These are phyloP conservation scores for Hippocampus kuda DNA, from an alignment of 2,797 vertebrate species.

Conservation along the genomic window DNA sequence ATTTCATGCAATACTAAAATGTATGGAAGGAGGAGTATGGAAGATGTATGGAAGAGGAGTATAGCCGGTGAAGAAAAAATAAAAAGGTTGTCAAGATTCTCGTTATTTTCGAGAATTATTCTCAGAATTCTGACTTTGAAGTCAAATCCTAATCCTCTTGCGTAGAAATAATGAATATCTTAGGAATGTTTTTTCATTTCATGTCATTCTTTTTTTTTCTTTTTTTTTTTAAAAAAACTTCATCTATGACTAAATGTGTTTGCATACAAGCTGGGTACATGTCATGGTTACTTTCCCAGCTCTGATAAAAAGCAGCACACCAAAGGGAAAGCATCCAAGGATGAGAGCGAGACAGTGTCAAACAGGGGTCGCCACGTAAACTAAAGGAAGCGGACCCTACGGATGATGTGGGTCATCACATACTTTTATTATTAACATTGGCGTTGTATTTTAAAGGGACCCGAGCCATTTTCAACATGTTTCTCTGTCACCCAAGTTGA, in stretches of 20 bases:
- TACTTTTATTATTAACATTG: neutral
- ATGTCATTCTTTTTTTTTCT: no score
- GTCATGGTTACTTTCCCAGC: neutral
- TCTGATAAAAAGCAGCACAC: neutral
- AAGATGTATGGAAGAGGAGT: no score
- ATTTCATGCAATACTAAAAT: no score
- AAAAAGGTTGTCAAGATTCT: no score
- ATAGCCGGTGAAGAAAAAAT: no score
- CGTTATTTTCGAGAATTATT: no score
- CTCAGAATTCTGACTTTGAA: no score
- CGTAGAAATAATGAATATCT: no score
- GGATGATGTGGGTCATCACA: neutral
- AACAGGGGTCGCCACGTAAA: constrained; percentile 19
- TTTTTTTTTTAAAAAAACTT: no score
- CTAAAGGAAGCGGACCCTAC: neutral
- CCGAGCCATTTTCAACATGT: neutral
- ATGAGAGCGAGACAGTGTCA: constrained; percentile 22
- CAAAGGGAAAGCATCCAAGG: neutral
- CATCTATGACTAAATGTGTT: neutral
- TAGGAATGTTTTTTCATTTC: no score
- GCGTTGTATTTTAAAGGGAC: constrained; percentile 2
- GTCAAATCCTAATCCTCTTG: no score
- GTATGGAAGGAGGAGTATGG: no score
- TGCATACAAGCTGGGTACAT: neutral
- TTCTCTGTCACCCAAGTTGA: neutral